Conservation (phyloP, 2,113 vertebrate species). For the Aplodontia rufa region DNA sequence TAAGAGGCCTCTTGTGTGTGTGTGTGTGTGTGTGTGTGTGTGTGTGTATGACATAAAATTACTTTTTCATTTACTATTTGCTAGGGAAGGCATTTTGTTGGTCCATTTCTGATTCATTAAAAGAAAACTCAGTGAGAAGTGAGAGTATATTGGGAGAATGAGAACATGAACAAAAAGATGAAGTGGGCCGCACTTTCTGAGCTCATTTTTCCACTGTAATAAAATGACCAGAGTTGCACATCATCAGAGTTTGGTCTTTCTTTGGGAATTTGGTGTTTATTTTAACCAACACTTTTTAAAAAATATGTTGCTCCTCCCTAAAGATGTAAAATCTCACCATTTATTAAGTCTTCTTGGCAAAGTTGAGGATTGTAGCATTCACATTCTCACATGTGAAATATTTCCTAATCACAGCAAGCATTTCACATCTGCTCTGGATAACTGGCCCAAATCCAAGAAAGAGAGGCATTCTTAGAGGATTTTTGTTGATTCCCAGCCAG, state of each 20-base stretch:
- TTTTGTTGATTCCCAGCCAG: slow-evolving; percentile 64
- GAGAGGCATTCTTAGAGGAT: slow-evolving; percentile 68
- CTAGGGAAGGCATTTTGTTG: background rate
- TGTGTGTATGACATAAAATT: background rate
- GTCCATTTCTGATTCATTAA: background rate
- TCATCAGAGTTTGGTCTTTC: slow-evolving; percentile 64
- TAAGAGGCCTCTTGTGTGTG: no score
- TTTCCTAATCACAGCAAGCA: slow-evolving; percentile 73
- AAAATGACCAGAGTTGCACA: slow-evolving; percentile 71
- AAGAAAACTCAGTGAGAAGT: background rate
- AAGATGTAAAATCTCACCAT: slow-evolving; percentile 78
- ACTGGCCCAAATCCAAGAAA: slow-evolving; percentile 72
- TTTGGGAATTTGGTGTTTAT: slow-evolving; percentile 77
- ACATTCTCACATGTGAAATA: slow-evolving; percentile 79
- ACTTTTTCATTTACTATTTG: background rate
- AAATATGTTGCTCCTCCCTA: slow-evolving; percentile 77
- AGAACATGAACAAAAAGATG: slow-evolving; percentile 53
- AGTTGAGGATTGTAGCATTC: slow-evolving; percentile 63
- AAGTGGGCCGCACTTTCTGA: slow-evolving; percentile 42
- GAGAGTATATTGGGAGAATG: slow-evolving; percentile 25
- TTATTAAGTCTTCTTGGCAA: slow-evolving; percentile 78
- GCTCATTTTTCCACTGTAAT: slow-evolving; percentile 75
- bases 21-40: no score
- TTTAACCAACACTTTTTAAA: slow-evolving; percentile 72
- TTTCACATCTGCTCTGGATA: slow-evolving; percentile 79